A percentile compares a stretch with the other conserved stretches of the same genome.
These are phyloP conservation scores for Polyommatus iphigenia DNA, from an alignment of 2,888 invertebrate genomes.

Conservation along the genomic window DNA sequence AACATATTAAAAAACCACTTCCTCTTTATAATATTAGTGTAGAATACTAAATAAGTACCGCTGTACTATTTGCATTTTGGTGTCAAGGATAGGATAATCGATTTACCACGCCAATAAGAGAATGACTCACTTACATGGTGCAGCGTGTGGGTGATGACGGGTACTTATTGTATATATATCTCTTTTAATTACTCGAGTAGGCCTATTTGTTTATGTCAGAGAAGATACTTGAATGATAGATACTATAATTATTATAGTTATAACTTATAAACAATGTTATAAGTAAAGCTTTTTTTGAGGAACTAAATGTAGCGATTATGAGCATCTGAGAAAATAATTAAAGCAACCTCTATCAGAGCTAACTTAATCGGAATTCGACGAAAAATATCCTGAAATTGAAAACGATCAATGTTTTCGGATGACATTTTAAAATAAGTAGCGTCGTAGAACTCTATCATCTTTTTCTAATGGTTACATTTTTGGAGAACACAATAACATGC, in stretches of 20 bases:
- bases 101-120: slow-evolving; percentile 3
- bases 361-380: no score
- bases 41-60: neutral
- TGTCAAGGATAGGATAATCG: slow-evolving; percentile 30
- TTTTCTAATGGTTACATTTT: no score
- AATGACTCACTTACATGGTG: neutral
- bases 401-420: no score
- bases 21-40: neutral
- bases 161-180: neutral
- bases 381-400: no score
- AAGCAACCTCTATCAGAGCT: neutral
- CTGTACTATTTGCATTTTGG: neutral
- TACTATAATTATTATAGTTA: no score
- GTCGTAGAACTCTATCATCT: no score
- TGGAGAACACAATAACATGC: no score
- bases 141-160: slow-evolving; percentile 5
- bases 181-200: neutral
- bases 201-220: neutral
- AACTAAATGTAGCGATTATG: neutral
- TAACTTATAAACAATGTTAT: no score
- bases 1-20: neutral
- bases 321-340: neutral
- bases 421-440: no score
- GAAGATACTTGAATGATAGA: no score
- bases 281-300: neutral